Conservation (phyloP, 2,888 invertebrate genomes). For the Drosophila meridionalis region DNA sequence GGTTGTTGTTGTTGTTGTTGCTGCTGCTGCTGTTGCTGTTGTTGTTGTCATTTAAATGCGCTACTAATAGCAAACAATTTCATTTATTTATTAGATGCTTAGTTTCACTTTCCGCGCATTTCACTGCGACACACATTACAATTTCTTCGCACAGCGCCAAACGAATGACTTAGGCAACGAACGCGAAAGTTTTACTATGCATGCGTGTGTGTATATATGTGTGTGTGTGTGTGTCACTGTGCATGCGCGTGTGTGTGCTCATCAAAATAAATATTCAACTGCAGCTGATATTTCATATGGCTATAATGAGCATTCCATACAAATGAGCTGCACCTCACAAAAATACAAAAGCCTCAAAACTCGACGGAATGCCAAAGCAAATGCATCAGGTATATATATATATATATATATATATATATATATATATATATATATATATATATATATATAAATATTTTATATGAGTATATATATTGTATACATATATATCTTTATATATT, state of each 20-base stretch:
- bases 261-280: slow-evolving; percentile 40
- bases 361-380: slow-evolving; percentile 8
- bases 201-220: slow-evolving; percentile 12
- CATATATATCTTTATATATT: not conserved
- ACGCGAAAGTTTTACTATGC: slow-evolving; percentile 61
- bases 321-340: slow-evolving; percentile 54
- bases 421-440: not conserved
- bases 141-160: slow-evolving; percentile 65
- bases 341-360: not conserved
- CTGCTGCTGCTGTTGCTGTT: slow-evolving; percentile 12
- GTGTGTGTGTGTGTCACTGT: slow-evolving; percentile 5
- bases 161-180: slow-evolving; percentile 63
- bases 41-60: slow-evolving; percentile 71
- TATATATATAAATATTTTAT: not conserved
- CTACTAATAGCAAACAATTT: slow-evolving; percentile 75
- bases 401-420: no score
- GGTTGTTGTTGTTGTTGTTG: not conserved
- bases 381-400: not conserved
- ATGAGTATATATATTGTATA: not conserved
- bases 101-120: slow-evolving; percentile 74
- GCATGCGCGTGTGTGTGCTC: slow-evolving; percentile 10
- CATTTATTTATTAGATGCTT: slow-evolving; percentile 73
- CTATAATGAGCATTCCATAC: slow-evolving; percentile 47
- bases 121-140: slow-evolving; percentile 64
- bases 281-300: slow-evolving; percentile 48